Base-by-base conservation (phyloP, 2,888 invertebrate genomes). In the Sesia bembeciformis region DNA sequence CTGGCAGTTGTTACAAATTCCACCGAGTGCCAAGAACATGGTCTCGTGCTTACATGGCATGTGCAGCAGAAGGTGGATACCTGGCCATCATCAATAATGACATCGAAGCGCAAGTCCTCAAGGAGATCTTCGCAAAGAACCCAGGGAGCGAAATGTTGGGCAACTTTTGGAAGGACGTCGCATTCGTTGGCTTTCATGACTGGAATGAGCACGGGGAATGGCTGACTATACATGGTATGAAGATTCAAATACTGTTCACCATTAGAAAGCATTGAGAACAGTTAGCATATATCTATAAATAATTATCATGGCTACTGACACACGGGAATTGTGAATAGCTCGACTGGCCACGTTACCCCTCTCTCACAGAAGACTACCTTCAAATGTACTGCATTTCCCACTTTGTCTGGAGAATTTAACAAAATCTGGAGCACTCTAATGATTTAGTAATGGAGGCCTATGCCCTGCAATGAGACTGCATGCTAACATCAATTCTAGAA, bases 1-100 rank as follows among this genome's bases (percentile, higher is more conserved):
- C 80, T 0, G 65, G 70, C 1, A 74, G 62, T 39, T 81, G 81
- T 54, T 82, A 82, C 61, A 81, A 82, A 59, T 74, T 78, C 59
- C 80, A 81, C 54, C 8, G 40, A 3, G 50, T 58, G 5, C 60
- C 57, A 0, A 52, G 54, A 41, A 57, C 55, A 3, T 70, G 68
- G 67, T 38, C 58, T 1, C 54, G 56, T 3, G 67, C 68, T 0
- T 62, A 61, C 53, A 57, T 57, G 58, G 58, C 62, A 4, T 70
- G 68, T 53, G 52, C 57, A 0, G 62, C 65, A 0, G 67, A 70
- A 49, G 67, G 68, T 0, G 68, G 60, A 0, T 55, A 68, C 40
- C 60, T 70, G 5, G 64, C 62, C 43, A 61, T 68, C 54, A 58
- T 64, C 56, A 66, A 71, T 58, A 65, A 60, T 23, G 57, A 57